Evolutionary conservation across 2,113 vertebrate genomes (phyloP).

Genomic region (Macaca fascicularis): T2T-MFA8v1.1 NC_088376.1:137564001-137564500

Average conservation of each 20-base stretch:
- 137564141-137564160: not conserved
- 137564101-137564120: not conserved
- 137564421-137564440: not conserved
- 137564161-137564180: not conserved
- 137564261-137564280: not conserved
- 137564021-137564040: not conserved
- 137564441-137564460: not conserved
- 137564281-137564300: not conserved
- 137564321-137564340: not conserved
- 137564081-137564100: not conserved
- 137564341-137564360: not conserved
- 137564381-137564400: not conserved
- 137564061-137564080: not conserved
- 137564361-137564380: not conserved
- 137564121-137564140: not conserved
- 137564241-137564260: not conserved
- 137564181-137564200: not conserved
- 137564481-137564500: not conserved
- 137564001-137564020: not conserved
- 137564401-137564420: not conserved
- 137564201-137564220: not conserved
- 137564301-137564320: not conserved
- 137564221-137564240: not conserved
- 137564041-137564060: not conserved
- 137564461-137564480: not conserved